Conservation (phyloP, 2,113 vertebrate genomes). For the Tylochromis polylepis region DNA sequence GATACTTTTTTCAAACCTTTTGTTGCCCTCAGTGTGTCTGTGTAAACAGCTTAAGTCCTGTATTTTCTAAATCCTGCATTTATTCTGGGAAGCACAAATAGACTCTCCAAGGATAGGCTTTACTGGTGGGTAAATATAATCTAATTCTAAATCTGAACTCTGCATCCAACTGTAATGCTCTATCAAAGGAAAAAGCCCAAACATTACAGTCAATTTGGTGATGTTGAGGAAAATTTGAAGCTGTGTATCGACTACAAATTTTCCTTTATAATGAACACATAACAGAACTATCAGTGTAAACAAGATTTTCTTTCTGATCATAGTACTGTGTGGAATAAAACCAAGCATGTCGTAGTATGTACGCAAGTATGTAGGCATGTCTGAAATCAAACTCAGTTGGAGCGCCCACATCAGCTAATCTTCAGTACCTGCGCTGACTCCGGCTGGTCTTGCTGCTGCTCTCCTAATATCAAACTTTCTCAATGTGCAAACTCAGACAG, state of each 20-base stretch:
- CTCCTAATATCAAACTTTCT: neutral
- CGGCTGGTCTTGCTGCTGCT: neutral
- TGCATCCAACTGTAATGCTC: neutral
- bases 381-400: neutral
- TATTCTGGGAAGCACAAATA: constrained; percentile 24
- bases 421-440: neutral
- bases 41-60: constrained; percentile 37
- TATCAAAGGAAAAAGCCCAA: neutral
- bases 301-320: neutral
- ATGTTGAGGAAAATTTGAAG: neutral
- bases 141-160: constrained; percentile 21
- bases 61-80: constrained; percentile 49
- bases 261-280: neutral
- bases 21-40: constrained; percentile 17
- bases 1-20: neutral
- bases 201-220: neutral
- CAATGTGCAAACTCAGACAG: neutral
- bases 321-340: neutral
- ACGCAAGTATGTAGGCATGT: neutral
- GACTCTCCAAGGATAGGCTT: constrained; percentile 25
- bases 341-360: too few species aligned
- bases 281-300: neutral
- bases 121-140: constrained; percentile 32
- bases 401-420: neutral
- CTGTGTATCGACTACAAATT: neutral